Conservation (phyloP, 2,888 invertebrate genomes). For the Caenorhabditis afra region DNA sequence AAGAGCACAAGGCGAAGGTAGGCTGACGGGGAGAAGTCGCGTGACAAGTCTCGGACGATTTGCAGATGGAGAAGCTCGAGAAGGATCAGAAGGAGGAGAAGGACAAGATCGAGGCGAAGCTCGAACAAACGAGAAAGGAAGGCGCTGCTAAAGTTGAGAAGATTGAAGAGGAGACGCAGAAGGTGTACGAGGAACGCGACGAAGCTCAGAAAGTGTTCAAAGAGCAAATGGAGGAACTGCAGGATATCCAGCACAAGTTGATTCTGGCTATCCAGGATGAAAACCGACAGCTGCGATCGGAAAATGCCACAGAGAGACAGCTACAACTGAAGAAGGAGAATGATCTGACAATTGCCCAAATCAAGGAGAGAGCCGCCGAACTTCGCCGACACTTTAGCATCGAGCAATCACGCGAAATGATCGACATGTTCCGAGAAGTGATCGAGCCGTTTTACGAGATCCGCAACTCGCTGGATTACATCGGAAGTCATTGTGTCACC, state of each 20-base stretch:
- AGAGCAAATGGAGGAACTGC: not conserved
- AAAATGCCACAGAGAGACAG: not conserved
- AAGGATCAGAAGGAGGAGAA: slow-evolving; percentile 16
- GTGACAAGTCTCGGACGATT: no score
- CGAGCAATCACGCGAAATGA: not conserved
- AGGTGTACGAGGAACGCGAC: slow-evolving; percentile 4
- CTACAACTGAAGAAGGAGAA: not conserved
- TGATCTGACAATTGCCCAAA: not conserved
- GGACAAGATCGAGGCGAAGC: not conserved
- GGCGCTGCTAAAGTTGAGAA: not conserved
- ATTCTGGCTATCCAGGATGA: not conserved
- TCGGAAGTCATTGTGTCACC: no score
- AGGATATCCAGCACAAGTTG: not conserved
- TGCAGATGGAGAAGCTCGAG: not conserved
- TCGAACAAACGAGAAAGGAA: not conserved
- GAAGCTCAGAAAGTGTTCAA: slow-evolving; percentile 1
- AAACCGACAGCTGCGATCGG: not conserved
- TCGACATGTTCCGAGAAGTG: not conserved
- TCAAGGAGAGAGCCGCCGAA: not conserved
- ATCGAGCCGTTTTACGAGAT: not conserved
- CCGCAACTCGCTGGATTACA: not conserved
- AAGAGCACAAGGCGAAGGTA: slow-evolving; percentile 4
- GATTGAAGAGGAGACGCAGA: slow-evolving; percentile 21
- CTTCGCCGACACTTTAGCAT: not conserved
- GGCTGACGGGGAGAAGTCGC: slow-evolving; percentile 8